These are phyloP conservation scores for Syngnathoides biaculeatus DNA, from an alignment of 2,113 vertebrate genomes.

Conservation along the genomic window DNA sequence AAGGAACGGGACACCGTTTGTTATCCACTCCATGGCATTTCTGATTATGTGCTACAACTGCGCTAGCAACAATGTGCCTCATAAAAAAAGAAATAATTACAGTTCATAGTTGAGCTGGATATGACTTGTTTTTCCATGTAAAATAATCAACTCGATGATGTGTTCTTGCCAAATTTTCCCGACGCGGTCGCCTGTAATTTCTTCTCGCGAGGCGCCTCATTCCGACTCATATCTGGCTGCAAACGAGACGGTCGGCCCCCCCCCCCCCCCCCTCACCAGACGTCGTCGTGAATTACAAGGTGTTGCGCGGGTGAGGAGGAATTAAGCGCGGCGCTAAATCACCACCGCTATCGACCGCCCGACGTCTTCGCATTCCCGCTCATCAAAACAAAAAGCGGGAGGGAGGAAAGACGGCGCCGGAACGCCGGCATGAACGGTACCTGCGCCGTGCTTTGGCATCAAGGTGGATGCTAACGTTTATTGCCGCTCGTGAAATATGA, in stretches of 20 bases:
- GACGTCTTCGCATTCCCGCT: constrained; percentile 62
- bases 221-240: background rate
- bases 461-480: background rate
- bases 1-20: too few relatives aligned
- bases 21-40: too few relatives aligned
- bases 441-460: background rate
- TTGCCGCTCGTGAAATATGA: too few relatives aligned
- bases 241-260: background rate
- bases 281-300: constrained; percentile 37
- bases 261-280: background rate
- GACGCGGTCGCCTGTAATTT: background rate
- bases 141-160: background rate
- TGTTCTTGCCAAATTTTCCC: background rate
- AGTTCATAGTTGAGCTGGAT: too few relatives aligned
- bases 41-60: too few relatives aligned
- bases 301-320: constrained; percentile 40
- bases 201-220: background rate
- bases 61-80: too few relatives aligned
- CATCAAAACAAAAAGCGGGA: constrained; percentile 55
- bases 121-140: too few relatives aligned
- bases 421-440: background rate
- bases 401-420: constrained; percentile 42
- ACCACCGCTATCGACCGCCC: constrained; percentile 36
- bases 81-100: too few relatives aligned
- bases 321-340: constrained; percentile 50